These are phyloP conservation scores for Mesitornis unicolor DNA, from an alignment of 2,113 vertebrate species.

Conservation along the genomic window DNA sequence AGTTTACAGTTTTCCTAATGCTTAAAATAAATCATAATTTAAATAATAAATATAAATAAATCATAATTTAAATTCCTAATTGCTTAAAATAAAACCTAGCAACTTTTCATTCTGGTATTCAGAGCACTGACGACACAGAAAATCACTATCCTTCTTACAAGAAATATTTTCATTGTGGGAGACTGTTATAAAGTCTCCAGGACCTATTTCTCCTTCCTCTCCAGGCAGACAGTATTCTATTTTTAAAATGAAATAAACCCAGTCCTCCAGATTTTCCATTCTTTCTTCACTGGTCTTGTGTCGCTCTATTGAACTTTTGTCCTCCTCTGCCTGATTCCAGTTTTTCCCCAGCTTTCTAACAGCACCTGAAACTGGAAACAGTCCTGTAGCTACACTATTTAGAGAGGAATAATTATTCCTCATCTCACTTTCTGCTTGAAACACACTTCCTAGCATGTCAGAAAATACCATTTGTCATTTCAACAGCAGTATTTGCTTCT, in stretches of 20 bases:
- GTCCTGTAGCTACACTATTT: not conserved
- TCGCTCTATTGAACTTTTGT: not conserved
- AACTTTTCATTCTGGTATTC: not conserved
- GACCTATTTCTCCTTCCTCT: not conserved
- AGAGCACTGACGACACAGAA: not conserved
- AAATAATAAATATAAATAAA: no score
- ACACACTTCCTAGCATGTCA: not conserved
- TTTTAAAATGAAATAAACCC: not conserved
- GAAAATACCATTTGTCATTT: not conserved
- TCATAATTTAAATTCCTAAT: no score
- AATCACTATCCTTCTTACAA: not conserved
- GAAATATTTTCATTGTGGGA: not conserved
- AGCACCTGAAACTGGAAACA: not conserved
- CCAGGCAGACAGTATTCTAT: not conserved
- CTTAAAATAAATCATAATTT: fast-evolving
- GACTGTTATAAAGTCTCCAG: not conserved
- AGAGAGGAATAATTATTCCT: not conserved
- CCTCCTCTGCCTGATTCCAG: not conserved
- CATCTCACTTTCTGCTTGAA: not conserved
- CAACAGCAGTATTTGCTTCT: not conserved
- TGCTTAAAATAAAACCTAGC: not conserved
- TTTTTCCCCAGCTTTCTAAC: not conserved
- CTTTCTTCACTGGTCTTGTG: not conserved
- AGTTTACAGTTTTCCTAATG: not conserved
- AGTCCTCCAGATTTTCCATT: not conserved